Conservation (phyloP, 2,888 invertebrate species). For the Idaea dimidiata region DNA sequence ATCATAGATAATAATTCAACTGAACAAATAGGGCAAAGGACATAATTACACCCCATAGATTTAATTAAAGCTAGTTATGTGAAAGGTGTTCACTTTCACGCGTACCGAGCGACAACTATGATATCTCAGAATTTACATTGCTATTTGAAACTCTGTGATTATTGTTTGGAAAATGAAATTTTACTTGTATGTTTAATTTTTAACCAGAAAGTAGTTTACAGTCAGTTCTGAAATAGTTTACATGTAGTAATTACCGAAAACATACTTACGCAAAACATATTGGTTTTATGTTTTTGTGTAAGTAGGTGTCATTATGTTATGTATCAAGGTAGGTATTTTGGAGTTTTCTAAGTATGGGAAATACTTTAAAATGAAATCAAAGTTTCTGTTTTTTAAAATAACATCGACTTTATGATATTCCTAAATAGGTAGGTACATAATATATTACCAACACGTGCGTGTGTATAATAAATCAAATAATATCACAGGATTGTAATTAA, state of each 20-base stretch:
- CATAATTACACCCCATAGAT: conserved; percentile 65
- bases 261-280: too few species aligned
- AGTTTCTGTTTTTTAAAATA: background rate
- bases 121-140: conserved; percentile 49
- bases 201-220: too few species aligned
- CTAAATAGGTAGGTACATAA: conserved; percentile 34
- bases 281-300: too few species aligned
- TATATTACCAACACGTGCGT: conserved; percentile 67
- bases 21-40: conserved; percentile 74
- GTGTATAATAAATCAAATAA: conserved; percentile 67
- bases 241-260: too few species aligned
- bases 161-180: conserved; percentile 39
- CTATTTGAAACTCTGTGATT: conserved; percentile 51
- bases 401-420: background rate
- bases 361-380: too few species aligned
- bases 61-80: conserved; percentile 68
- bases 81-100: conserved; percentile 75
- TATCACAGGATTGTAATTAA: conserved; percentile 65
- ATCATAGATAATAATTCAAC: conserved; percentile 64
- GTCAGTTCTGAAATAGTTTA: too few species aligned
- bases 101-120: conserved; percentile 52
- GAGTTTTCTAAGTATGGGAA: too few species aligned
- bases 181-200: conserved; percentile 17
- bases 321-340: too few species aligned
- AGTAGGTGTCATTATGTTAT: too few species aligned